These are phyloP conservation scores for Coleophora deauratella DNA, from an alignment of 2,888 invertebrate genomes.

Conservation along the genomic window DNA sequence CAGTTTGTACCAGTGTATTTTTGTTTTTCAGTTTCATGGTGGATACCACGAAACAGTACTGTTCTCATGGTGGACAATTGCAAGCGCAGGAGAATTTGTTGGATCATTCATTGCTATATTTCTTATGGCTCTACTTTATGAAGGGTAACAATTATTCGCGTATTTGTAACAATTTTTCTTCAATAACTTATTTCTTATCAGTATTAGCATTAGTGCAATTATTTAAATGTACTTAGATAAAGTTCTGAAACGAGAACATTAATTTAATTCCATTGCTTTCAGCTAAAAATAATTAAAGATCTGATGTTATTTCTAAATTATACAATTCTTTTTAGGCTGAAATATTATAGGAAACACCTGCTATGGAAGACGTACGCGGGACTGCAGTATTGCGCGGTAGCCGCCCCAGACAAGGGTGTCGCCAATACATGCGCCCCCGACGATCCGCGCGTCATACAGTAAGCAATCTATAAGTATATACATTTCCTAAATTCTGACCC, in stretches of 20 bases:
- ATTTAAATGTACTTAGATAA: too few species aligned
- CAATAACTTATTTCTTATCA: too few species aligned
- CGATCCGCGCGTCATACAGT: constrained; percentile 85
- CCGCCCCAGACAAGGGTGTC: constrained; percentile 80
- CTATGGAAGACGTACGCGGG: constrained; percentile 92
- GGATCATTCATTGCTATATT: constrained; percentile 95
- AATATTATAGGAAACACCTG: constrained; percentile 82
- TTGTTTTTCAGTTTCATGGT: constrained; percentile 82
- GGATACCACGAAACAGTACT: constrained; percentile 84
- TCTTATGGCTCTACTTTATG: constrained; percentile 93
- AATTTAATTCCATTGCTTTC: too few species aligned
- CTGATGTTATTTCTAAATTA: neutral
- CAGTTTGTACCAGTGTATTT: neutral
- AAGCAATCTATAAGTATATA: constrained; percentile 26
- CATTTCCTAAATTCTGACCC: too few species aligned
- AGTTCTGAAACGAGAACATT: too few species aligned
- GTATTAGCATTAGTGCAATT: too few species aligned
- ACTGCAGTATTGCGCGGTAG: constrained; percentile 88
- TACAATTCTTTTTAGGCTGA: constrained; percentile 64
- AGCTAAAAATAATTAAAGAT: too few species aligned
- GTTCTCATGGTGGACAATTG: constrained; percentile 87
- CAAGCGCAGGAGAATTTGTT: constrained; percentile 83
- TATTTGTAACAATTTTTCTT: neutral
- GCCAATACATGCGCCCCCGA: constrained; percentile 74
- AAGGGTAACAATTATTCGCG: constrained; percentile 85